Conservation (phyloP, 2,888 invertebrate genomes). For the Nasonovia ribisnigri region DNA sequence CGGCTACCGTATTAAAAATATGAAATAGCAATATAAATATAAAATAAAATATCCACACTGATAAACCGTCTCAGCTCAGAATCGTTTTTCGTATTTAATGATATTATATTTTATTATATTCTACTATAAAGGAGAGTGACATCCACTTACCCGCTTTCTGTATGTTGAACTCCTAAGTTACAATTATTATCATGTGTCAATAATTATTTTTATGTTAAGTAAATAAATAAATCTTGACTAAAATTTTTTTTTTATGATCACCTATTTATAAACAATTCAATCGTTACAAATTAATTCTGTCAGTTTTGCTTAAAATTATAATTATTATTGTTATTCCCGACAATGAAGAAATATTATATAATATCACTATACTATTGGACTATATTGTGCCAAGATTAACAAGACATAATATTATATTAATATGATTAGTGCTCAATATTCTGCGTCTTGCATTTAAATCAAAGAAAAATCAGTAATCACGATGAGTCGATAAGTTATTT, state of each 20-base stretch:
- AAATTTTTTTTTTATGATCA: background rate
- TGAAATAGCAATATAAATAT: too few species aligned
- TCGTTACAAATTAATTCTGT: too few species aligned
- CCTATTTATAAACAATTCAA: too few species aligned
- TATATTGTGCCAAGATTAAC: background rate
- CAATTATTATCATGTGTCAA: background rate
- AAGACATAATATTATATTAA: background rate
- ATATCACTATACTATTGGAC: background rate
- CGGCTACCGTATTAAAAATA: too few species aligned
- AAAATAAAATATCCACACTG: too few species aligned
- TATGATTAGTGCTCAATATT: background rate
- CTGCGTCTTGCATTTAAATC: background rate
- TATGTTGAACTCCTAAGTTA: background rate
- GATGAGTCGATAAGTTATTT: background rate
- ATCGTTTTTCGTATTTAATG: too few species aligned
- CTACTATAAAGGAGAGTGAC: too few species aligned
- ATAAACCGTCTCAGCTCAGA: too few species aligned
- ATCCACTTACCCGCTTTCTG: too few species aligned
- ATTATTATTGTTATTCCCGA: background rate
- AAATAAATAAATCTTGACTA: too few species aligned
- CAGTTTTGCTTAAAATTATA: background rate
- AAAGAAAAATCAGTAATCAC: too few species aligned
- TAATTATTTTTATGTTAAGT: background rate
- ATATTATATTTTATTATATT: too few species aligned
- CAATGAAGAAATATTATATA: background rate